Evolutionary conservation across 2,113 vertebrate species (phyloP).

Genomic region (Sebastes schlegelii): DNA sequence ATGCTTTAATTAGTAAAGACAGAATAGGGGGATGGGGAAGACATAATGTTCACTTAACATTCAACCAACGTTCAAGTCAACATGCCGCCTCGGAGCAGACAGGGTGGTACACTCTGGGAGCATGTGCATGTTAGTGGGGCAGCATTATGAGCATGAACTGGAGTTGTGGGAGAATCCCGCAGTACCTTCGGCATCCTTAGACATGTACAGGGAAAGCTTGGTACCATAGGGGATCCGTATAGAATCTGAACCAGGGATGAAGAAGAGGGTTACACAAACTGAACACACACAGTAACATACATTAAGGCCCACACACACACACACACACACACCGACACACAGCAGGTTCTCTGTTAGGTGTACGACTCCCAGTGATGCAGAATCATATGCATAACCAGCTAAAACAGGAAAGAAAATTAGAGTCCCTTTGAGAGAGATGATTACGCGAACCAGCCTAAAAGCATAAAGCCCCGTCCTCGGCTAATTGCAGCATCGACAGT

Average conservation of each 20-base stretch:
- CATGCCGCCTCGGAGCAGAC: constrained; percentile 76
- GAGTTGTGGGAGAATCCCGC: constrained; percentile 67
- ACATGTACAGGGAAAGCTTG: constrained; percentile 89
- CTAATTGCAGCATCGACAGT: constrained; percentile 60
- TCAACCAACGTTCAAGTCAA: constrained; percentile 76
- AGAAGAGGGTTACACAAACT: constrained; percentile 82
- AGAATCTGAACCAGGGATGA: constrained; percentile 87
- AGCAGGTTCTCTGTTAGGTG: constrained; percentile 32
- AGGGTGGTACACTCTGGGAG: constrained; percentile 62
- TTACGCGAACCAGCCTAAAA: constrained; percentile 45
- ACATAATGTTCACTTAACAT: constrained; percentile 79
- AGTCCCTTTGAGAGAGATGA: constrained; percentile 50
- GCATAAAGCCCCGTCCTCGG: constrained; percentile 43
- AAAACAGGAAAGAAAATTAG: constrained; percentile 47
- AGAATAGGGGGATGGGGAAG: constrained; percentile 68
- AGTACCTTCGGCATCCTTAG: constrained; percentile 89
- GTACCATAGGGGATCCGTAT: constrained; percentile 89
- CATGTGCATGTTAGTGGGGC: constrained; percentile 78
- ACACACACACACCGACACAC: constrained; percentile 43
- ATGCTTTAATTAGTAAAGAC: constrained; percentile 64
- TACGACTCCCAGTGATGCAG: constrained; percentile 15
- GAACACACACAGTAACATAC: constrained; percentile 52
- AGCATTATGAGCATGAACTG: constrained; percentile 59
- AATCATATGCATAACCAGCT: constrained; percentile 34
- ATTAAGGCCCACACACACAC: constrained; percentile 35